Percentiles rank a stretch among this genome's conserved stretches.
Evolutionary conservation across 2,797 vertebrate genomes (phyloP).

Genomic region (Neomorphus geoffroyi): DNA sequence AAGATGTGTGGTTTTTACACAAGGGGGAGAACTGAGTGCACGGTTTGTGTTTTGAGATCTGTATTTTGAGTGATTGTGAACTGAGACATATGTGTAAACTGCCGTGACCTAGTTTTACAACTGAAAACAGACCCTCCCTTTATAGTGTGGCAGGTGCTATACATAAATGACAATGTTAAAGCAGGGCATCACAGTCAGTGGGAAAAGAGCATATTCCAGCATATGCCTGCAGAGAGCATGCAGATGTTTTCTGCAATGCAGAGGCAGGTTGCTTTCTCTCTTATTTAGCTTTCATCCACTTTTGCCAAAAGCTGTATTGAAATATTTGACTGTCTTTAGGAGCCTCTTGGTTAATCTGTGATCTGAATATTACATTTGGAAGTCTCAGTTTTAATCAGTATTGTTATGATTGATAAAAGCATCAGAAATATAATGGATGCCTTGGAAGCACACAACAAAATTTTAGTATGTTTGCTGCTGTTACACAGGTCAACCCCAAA

Average conservation of each 20-base stretch:
- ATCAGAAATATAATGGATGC: neutral
- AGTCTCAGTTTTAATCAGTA: neutral
- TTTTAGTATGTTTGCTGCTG: neutral
- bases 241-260: neutral
- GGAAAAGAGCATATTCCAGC: neutral
- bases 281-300: neutral
- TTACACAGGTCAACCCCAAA: conserved; percentile 92
- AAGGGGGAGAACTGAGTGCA: neutral
- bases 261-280: neutral
- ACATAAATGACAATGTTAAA: neutral
- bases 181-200: neutral
- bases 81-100: neutral
- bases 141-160: neutral
- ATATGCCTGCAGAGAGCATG: neutral
- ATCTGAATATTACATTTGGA: neutral
- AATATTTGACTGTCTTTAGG: neutral
- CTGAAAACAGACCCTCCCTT: neutral
- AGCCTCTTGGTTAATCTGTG: neutral
- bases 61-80: neutral
- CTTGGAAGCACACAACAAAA: neutral
- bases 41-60: neutral
- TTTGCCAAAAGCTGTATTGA: neutral
- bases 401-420: neutral
- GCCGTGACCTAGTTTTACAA: neutral
- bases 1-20: rapidly evolving